These are phyloP conservation scores for Eudasyphora cyanicolor DNA, from an alignment of 2,888 invertebrate genomes.

Conservation along the genomic window DNA sequence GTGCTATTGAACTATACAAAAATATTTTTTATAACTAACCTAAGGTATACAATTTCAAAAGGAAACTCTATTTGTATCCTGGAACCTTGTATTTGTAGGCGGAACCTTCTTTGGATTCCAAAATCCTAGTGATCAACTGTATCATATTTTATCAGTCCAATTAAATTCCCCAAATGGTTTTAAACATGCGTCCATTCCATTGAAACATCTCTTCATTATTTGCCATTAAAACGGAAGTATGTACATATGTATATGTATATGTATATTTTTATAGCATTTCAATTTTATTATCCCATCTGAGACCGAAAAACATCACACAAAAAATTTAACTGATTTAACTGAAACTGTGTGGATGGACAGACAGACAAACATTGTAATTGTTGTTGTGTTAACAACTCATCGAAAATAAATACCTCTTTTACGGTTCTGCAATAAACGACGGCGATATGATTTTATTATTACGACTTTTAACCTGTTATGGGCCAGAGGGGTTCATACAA, in stretches of 20 bases:
- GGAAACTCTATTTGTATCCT: too few species aligned
- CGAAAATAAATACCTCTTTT: neutral
- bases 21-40: too few species aligned
- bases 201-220: neutral
- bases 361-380: neutral
- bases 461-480: neutral
- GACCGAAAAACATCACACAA: neutral
- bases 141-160: neutral
- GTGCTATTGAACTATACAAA: too few species aligned
- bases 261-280: neutral
- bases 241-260: too few species aligned
- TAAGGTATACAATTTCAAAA: too few species aligned
- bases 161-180: neutral
- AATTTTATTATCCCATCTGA: neutral
- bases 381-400: slow-evolving; percentile 6
- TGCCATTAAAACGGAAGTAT: neutral
- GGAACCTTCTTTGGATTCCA: too few species aligned
- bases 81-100: too few species aligned
- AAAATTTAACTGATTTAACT: neutral
- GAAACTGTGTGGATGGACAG: neutral
- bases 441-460: slow-evolving; percentile 16
- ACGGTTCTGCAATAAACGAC: neutral
- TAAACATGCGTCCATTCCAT: too few species aligned
- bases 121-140: neutral
- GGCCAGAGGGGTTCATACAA: neutral